A percentile compares a stretch with the other conserved stretches of the same genome.
phyloP scores from a whole-genome alignment of 2,888 invertebrate genomes.

The Synanthedon vespiformis region DNA sequence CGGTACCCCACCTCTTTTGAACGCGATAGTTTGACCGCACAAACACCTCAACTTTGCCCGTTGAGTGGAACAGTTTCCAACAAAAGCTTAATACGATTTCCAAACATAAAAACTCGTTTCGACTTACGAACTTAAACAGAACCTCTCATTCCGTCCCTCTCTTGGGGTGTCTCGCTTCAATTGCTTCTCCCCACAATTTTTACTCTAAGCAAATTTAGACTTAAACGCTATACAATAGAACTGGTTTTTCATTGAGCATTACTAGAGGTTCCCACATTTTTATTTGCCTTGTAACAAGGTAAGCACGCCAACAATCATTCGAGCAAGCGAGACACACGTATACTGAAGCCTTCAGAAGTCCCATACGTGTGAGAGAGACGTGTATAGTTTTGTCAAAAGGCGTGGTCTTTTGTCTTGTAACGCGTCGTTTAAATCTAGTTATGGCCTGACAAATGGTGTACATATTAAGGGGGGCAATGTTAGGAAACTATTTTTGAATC shows the following conservation, averaged over 20 bases:
- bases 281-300: slow-evolving; percentile 36
- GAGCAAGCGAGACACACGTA: slow-evolving; percentile 34
- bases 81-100: slow-evolving; percentile 72
- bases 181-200: slow-evolving; percentile 41
- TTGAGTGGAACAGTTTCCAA: slow-evolving; percentile 69
- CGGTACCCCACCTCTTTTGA: slow-evolving; percentile 52
- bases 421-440: slow-evolving; percentile 68
- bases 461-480: slow-evolving; percentile 70
- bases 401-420: slow-evolving; percentile 49
- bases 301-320: slow-evolving; percentile 40
- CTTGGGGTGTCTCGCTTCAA: slow-evolving; percentile 50
- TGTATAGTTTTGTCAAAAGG: slow-evolving; percentile 33
- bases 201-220: slow-evolving; percentile 16
- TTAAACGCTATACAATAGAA: slow-evolving; percentile 7
- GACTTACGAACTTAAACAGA: slow-evolving; percentile 65
- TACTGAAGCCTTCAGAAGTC: slow-evolving; percentile 1
- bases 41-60: slow-evolving; percentile 66
- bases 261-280: slow-evolving; percentile 36
- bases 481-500: slow-evolving; percentile 72
- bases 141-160: slow-evolving; percentile 56
- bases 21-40: slow-evolving; percentile 66
- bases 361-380: slow-evolving; percentile 23
- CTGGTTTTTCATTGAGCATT: slow-evolving; percentile 11
- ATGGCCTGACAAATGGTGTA: slow-evolving; percentile 70
- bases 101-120: slow-evolving; percentile 71